Base-by-base conservation (phyloP, 2,888 invertebrate species). In the Drosophila maculinotata region DNA sequence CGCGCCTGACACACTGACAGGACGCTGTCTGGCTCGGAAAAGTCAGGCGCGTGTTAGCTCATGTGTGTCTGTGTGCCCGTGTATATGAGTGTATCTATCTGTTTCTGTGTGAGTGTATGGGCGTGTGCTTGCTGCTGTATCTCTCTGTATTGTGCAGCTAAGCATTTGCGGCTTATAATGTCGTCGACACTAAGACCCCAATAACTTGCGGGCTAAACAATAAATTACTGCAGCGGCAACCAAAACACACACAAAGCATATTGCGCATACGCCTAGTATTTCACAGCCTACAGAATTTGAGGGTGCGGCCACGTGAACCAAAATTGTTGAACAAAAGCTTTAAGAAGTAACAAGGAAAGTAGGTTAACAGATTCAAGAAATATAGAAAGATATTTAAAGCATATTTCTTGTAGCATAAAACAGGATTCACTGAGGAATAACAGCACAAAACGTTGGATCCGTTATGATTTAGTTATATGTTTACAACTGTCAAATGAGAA, bases 171-270 rank as follows among this genome's bases (percentile, higher is more conserved):
- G 79, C 76, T 79, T 70, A 66, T 60, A 81, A 81, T 79, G 73
- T 79, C 79, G 81, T 73, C 79, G 73, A 79, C 81, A 79, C 79
- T 76, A 79, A 81, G 81, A 69, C 73, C 74, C 67, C 76, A 76
- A 81, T 81, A 79, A 76, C 76, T 81, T 79, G 80, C 66, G 62
- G 69, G 72, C 75, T 69, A 77, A 77, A 74, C 77, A 71, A 79
- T 79, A 78, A 79, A 79, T 78, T 77, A 77, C 77, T 74, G 51
- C 39, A 44, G 8, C 60, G 44, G 7, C 48, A 67, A 41, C 52
- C 49, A 42, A 45, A 67, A 31, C 72, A 68, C 51, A 57, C 51
- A 63, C 41, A 49, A 57, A 62, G 62, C 79, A 76, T 64, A 63
- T 76, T 71, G 59, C 39, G n/a, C 30, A 51, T 31, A 57, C 30